Base-by-base conservation (phyloP, 2,113 vertebrate genomes). In the Neodon shergylaensis region DNA sequence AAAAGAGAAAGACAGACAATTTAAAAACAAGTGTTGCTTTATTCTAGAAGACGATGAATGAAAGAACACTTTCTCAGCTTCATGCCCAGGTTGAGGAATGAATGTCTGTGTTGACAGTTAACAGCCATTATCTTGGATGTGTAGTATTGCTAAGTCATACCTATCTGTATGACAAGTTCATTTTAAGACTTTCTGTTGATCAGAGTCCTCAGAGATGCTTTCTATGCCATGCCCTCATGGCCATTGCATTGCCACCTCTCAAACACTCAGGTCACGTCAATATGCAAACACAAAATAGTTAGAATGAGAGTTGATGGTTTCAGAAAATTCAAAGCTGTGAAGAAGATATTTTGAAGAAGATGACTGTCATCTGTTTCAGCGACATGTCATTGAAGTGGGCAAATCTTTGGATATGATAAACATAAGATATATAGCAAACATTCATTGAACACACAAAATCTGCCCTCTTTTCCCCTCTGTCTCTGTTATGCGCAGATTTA, bases 11-110 rank as follows among this genome's bases (percentile, higher is more conserved):
- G 94, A 93, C 91, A 91, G 92, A 92, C 76, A 66, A 96, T 95
- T 42, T 14, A 96, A 90, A 86, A 52, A 68, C 49, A 10, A 68
- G 4, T 66, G 68, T 33, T 95, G 82, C 88, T 97, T 97, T 96
- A 78, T 98, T 98, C 96, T 92, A 97, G 86, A 96, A 94, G 86
- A 95, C 49, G 92, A 73, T 97, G 95, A 97, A 97, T 98, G 96
- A 97, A 90, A 97, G 89, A n/a, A 85, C 95, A 47, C 90, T 95
- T 96, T 98, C 93, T 95, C 95, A 95, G 42, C n/a, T 93, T 90
- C 95, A 97, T 96, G 42, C 97, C 87, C 96, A 63, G 95, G 76
- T 96, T 96, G 33, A 89, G 26, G 8, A 36, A 52, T 72, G 39
- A 74, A 96, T 96, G 36, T 97, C 78, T 96, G 74, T 95, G 90